phyloP scores from a whole-genome alignment of 2,888 invertebrate genomes.

The Diarsia brunnea region DNA sequence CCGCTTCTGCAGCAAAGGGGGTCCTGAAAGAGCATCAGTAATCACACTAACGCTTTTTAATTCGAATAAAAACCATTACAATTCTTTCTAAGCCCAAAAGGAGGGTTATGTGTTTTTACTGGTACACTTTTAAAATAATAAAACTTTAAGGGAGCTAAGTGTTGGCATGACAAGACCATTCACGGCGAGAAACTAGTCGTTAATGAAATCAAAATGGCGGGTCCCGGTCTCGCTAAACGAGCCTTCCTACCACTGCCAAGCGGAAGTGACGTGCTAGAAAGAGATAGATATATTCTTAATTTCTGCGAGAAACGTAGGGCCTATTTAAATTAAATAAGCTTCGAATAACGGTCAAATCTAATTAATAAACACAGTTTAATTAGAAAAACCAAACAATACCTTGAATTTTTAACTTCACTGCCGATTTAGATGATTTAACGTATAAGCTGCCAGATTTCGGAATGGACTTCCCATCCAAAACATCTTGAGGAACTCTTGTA shows the following conservation, averaged over 20 bases:
- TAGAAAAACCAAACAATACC: constrained; percentile 64
- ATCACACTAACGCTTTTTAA: too few species aligned
- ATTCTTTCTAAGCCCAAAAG: too few species aligned
- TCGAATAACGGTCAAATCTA: background rate
- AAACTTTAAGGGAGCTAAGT: background rate
- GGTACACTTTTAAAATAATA: background rate
- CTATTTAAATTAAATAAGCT: background rate
- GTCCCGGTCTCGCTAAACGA: too few species aligned
- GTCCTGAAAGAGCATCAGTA: too few species aligned
- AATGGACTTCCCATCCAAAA: constrained; percentile 90
- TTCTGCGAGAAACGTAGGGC: background rate
- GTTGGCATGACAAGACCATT: background rate
- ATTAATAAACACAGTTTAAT: background rate
- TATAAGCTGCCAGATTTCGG: constrained; percentile 91
- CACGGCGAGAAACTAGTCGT: background rate
- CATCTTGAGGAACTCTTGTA: constrained; percentile 88
- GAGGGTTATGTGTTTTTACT: background rate
- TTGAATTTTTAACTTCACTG: constrained; percentile 85
- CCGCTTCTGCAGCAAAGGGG: too few species aligned
- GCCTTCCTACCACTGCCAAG: background rate
- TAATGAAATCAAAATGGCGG: background rate
- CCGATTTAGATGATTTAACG: constrained; percentile 85
- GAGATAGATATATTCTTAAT: background rate
- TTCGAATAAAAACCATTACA: too few species aligned
- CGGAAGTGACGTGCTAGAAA: background rate